These are phyloP conservation scores for Apodemus agrarius DNA, from an alignment of 2,797 vertebrate species.

Conservation along the genomic window DNA sequence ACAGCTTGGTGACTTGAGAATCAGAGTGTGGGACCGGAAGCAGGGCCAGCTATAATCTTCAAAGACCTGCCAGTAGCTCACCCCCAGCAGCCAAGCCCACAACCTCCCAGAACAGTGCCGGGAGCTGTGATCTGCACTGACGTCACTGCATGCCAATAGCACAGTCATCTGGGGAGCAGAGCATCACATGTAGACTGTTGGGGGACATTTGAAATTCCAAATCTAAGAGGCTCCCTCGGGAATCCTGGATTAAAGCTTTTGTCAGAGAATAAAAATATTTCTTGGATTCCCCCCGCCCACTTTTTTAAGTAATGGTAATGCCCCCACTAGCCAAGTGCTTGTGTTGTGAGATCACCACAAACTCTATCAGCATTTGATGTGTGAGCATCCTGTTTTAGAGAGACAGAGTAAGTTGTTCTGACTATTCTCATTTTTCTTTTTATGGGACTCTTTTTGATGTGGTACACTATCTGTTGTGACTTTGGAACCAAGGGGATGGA, in stretches of 20 bases:
- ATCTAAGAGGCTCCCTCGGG: not conserved
- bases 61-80: not conserved
- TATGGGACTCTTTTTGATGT: slow-evolving; percentile 13
- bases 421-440: not conserved
- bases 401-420: not conserved
- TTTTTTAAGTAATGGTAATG: not conserved
- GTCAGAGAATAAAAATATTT: slow-evolving; percentile 26
- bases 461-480: not conserved
- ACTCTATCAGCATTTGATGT: not conserved
- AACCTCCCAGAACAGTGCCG: too few relatives aligned
- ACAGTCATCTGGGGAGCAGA: not conserved
- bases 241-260: slow-evolving; percentile 35
- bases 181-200: not conserved
- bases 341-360: not conserved
- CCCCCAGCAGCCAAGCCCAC: too few relatives aligned
- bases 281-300: not conserved
- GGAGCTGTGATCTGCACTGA: not conserved
- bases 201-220: not conserved
- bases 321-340: not conserved
- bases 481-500: slow-evolving; percentile 4
- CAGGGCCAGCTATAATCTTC: not conserved
- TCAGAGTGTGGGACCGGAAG: not conserved
- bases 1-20: too few relatives aligned
- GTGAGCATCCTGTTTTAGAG: not conserved
- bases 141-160: not conserved